Base-by-base conservation (phyloP, 2,113 vertebrate species). In the Melierax canorus region DNA sequence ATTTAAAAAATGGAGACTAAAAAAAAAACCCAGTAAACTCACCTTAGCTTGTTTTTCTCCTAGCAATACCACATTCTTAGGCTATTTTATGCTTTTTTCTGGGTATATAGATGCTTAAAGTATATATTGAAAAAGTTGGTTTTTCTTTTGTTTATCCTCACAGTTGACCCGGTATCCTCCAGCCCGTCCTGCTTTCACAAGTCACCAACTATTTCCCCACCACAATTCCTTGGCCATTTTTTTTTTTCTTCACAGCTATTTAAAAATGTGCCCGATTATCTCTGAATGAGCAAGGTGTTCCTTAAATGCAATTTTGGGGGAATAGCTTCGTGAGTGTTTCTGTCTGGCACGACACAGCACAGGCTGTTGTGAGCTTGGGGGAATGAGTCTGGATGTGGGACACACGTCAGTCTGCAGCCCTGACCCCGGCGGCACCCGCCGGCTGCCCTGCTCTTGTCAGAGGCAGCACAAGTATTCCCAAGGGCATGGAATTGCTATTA, bases 251-350 rank as follows among this genome's bases (percentile, higher is more conserved):
- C 48, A 13, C 82, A 12, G 86, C 94, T 64, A 58, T 90, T 95
- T 92, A 73, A 94, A 69, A 94, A 62, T 50, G 92, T 88, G 94
- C 95, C 95, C 46, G 18, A 64, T 95, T 83, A 38, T 94, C 93
- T 96, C 45, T 34, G 95, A 94, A 93, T 26, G 88, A 97, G 94
- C 97, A 90, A 98, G 96, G 95, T 95, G 96, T 91, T 97, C 96
- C 84, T 69, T 15, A 21, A 3, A 7, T 2, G 43, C 4, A 0
- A 23, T 92, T 93, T 97, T 69, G 95, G 83, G 41, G 97, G 96
- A 95, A 96, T 92, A 97, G 77, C 91, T 97, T 96, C 91, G 95
- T 75, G 14, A 95, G 86, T 5, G 74, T 77, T 78, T 62, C 97
- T 30, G 92, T 71, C 95, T 96, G 97, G 96, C 97, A 83, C 85